Base-by-base conservation (phyloP, 2,888 invertebrate species). In the Sphaerophoria rueppellii region DNA sequence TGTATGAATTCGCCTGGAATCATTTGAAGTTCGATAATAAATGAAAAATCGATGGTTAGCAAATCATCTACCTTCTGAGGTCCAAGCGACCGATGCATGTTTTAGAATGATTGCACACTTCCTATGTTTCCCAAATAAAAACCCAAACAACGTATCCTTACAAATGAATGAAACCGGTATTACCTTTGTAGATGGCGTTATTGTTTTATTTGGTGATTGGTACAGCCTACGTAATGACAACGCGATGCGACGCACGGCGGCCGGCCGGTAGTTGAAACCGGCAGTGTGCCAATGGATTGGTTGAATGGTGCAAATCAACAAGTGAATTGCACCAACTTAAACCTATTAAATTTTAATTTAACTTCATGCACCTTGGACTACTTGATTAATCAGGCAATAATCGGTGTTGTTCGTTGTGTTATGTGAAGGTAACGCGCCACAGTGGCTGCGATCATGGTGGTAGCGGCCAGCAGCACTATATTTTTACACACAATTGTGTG, bases 321-420 rank as follows among this genome's bases (percentile, higher is more conserved):
- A 70, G 61, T 70, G 80, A 40, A 82, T 79, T 79, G 74, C 71
- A 75, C 40, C 76, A 63, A 80, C 69, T 48, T 76, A 75, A 65
- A 80, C 65, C 55, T 55, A 75, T 79, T 61, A 52, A 24, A 63
- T 69, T 70, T 74, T 79, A 79, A 71, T 74, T 83, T 75, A 63
- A 80, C 75, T 83, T 80, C 67, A 76, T 72, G 61, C 72, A 81
- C 83, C 83, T 85, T 85, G 83, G 83, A 72, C 83, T 76, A 85
- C 71, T 63, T 85, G 71, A 72, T 72, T 85, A 85, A 76, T 76
- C 83, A 72, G 76, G 46, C 76, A 67, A 67, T 65, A 46, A 32
- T 80, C 60, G 67, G 48, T 43, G 35, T 63, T 54, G 16, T 37
- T 55, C 75, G n/a, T 12, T 54, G 24, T 4, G 43, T 43, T 5